Conservation (phyloP, 1,140 invertebrate genomes). For the Cephus cinctus region DNA sequence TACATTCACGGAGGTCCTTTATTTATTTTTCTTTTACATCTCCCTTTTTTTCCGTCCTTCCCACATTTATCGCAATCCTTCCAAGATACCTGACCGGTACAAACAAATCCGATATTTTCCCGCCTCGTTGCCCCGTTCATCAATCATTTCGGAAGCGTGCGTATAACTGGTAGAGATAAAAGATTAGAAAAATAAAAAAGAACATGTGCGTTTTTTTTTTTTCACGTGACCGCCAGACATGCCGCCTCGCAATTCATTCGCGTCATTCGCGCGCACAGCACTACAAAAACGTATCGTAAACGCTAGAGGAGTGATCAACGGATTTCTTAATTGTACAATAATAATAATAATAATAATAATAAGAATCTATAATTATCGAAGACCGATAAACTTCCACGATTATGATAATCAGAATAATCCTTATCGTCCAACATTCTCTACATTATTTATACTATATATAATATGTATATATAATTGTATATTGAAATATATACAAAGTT, state of each 20-base stretch:
- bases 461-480: not conserved
- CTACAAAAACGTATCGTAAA: conserved; percentile 5
- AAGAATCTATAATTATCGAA: conserved; percentile 8
- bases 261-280: too few relatives aligned
- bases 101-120: too few relatives aligned
- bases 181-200: too few relatives aligned
- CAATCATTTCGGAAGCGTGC: too few relatives aligned
- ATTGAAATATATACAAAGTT: not conserved
- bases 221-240: too few relatives aligned
- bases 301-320: not conserved
- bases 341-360: conserved; percentile 12
- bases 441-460: not conserved
- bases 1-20: not conserved
- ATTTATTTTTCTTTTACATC: not conserved
- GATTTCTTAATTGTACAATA: not conserved
- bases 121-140: too few relatives aligned
- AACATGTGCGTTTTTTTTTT: too few relatives aligned
- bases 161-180: too few relatives aligned
- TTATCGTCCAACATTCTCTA: not conserved
- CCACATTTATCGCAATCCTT: not conserved
- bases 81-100: too few relatives aligned
- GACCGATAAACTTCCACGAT: conserved; percentile 7
- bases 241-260: too few relatives aligned
- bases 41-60: too few relatives aligned
- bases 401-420: not conserved